Percentiles rank a stretch among this genome's conserved stretches.
Conservation (phyloP, 2,888 invertebrate species). For the Papilio elwesi region DNA sequence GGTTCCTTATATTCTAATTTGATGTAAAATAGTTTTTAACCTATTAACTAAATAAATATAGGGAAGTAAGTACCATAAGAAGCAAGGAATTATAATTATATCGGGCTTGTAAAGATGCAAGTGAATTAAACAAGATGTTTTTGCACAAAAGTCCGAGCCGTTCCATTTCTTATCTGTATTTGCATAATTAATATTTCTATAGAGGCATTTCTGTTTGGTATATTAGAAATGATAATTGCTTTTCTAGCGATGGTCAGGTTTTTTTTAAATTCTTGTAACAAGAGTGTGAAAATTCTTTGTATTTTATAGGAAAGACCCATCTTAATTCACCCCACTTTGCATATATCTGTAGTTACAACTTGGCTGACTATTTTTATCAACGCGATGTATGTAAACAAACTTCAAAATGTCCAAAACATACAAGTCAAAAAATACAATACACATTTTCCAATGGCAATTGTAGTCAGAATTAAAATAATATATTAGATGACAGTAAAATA, state of each 20-base stretch:
- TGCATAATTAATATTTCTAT: no score
- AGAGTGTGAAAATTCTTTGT: no score
- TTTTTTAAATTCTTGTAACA: no score
- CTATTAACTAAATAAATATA: constrained; percentile 46
- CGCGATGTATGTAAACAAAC: neutral
- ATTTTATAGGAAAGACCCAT: no score
- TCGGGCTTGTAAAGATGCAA: constrained; percentile 28
- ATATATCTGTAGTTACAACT: neutral
- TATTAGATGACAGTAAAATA: constrained; percentile 4
- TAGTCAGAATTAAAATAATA: neutral
- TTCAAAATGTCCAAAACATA: constrained; percentile 3
- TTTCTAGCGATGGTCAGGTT: no score
- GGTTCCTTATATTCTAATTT: constrained; percentile 19
- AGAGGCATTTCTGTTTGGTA: no score
- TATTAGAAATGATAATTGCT: no score
- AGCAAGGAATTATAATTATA: constrained; percentile 45
- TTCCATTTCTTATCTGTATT: no score
- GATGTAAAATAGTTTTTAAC: constrained; percentile 30
- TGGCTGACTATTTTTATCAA: neutral
- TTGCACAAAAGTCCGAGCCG: no score
- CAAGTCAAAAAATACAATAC: constrained; percentile 10
- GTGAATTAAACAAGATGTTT: neutral
- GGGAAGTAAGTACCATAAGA: constrained; percentile 53
- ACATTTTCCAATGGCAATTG: neutral
- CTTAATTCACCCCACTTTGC: neutral